Conservation (phyloP, 2,888 invertebrate species). For the Hemithea aestivaria region DNA sequence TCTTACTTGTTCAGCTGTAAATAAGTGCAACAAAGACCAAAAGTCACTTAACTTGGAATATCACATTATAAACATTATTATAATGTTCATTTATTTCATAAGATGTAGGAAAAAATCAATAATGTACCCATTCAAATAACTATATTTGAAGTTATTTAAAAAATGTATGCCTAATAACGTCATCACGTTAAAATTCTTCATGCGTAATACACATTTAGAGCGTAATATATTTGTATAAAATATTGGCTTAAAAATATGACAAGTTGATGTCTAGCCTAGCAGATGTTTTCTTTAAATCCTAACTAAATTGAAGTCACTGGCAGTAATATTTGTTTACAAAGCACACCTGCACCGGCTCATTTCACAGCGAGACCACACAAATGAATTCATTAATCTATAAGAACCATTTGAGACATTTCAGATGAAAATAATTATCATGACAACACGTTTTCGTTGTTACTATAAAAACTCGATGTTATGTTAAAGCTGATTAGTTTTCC, state of each 20-base stretch:
- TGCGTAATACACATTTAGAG: conserved; percentile 10
- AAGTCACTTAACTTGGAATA: too few species aligned
- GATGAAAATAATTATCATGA: conserved; percentile 1
- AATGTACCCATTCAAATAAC: too few species aligned
- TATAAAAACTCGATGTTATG: not conserved
- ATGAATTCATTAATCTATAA: conserved; percentile 2
- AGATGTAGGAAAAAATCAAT: too few species aligned
- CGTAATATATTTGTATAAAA: conserved; percentile 13
- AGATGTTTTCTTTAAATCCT: conserved; percentile 13
- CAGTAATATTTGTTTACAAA: conserved; percentile 5
- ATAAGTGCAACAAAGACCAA: too few species aligned
- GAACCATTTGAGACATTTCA: conserved; percentile 1
- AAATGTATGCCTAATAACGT: conserved; percentile 8
- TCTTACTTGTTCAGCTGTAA: too few species aligned
- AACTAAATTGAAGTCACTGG: conserved; percentile 4
- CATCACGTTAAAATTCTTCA: conserved; percentile 10
- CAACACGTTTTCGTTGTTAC: conserved; percentile 1
- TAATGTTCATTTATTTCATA: too few species aligned
- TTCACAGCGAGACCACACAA: conserved; percentile 1
- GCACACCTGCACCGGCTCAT: not conserved
- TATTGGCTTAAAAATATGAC: conserved; percentile 21
- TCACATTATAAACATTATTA: too few species aligned
- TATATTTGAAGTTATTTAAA: too few species aligned
- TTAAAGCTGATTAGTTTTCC: conserved; percentile 1
- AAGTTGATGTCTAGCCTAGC: conserved; percentile 12